Conservation (phyloP, 1,140 invertebrate genomes). For the Achatina immaculata region DNA sequence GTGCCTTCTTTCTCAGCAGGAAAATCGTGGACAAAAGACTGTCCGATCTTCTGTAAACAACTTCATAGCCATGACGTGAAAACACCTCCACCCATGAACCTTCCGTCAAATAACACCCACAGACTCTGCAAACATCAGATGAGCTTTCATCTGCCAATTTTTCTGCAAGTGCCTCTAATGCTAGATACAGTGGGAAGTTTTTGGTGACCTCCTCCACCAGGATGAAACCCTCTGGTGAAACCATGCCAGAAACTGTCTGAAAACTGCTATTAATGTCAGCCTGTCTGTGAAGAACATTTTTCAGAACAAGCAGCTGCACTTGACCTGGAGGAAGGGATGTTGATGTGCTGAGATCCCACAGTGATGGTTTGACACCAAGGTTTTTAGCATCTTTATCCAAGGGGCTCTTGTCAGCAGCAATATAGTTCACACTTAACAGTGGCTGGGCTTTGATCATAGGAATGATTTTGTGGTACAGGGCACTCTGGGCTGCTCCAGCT, state of each 20-base stretch:
- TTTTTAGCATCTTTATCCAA: slow-evolving; percentile 60
- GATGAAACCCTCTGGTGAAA: slow-evolving; percentile 82
- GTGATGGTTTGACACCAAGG: slow-evolving; percentile 55
- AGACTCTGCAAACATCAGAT: slow-evolving; percentile 48
- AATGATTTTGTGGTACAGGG: slow-evolving; percentile 55
- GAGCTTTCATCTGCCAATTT: slow-evolving; percentile 23
- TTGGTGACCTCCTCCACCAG: slow-evolving; percentile 81
- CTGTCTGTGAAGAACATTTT: slow-evolving; percentile 67
- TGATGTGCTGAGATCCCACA: slow-evolving; percentile 62
- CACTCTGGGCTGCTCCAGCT: slow-evolving; percentile 69
- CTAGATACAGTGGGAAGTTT: slow-evolving; percentile 67
- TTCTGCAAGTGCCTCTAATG: slow-evolving; percentile 45
- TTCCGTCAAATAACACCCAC: slow-evolving; percentile 63
- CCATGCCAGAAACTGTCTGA: slow-evolving; percentile 73
- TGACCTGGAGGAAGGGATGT: slow-evolving; percentile 47
- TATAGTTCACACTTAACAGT: slow-evolving; percentile 69
- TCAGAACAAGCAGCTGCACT: slow-evolving; percentile 66
- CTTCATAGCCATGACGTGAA: slow-evolving; percentile 70
- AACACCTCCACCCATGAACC: slow-evolving; percentile 68
- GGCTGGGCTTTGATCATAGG: slow-evolving; percentile 67
- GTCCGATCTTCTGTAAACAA: slow-evolving; percentile 66
- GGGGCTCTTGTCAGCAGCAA: slow-evolving; percentile 57
- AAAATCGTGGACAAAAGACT: slow-evolving; percentile 63
- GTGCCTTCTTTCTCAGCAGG: slow-evolving; percentile 54
- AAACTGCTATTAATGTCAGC: slow-evolving; percentile 65